phyloP scores from a whole-genome alignment of 2,797 vertebrate genomes.

The Pangasius macronema region DNA sequence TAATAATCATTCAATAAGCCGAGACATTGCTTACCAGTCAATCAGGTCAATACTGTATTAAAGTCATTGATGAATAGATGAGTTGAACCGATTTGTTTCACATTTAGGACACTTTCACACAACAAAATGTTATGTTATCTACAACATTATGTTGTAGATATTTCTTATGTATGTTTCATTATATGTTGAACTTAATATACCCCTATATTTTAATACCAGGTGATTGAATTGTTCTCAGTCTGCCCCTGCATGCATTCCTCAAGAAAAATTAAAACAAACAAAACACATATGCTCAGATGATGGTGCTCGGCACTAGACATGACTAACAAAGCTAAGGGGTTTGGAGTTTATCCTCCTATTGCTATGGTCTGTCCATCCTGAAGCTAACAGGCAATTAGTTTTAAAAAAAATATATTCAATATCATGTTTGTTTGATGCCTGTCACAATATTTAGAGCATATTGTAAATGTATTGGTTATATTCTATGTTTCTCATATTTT shows the following conservation, averaged over 20 bases:
- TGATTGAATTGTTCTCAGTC: too few relatives aligned
- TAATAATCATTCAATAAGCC: neutral
- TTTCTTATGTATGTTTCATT: too few relatives aligned
- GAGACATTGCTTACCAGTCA: neutral
- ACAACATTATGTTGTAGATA: too few relatives aligned
- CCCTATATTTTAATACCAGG: too few relatives aligned
- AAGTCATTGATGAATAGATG: neutral
- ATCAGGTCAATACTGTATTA: neutral
- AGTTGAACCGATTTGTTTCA: neutral
- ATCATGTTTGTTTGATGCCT: neutral
- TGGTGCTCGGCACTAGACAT: too few relatives aligned
- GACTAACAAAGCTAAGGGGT: too few relatives aligned
- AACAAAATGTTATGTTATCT: too few relatives aligned
- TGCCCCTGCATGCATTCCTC: too few relatives aligned
- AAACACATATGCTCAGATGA: too few relatives aligned
- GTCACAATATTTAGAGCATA: neutral
- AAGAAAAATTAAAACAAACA: too few relatives aligned
- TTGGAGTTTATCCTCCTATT: neutral
- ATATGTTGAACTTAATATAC: too few relatives aligned
- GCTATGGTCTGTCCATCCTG: neutral
- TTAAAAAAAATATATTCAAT: neutral
- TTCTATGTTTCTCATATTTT: neutral
- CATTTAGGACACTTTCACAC: too few relatives aligned
- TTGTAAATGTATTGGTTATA: neutral
- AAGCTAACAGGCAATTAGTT: neutral